Percentiles rank a stretch among this genome's conserved stretches.
These are phyloP conservation scores for Platycercus adscitus DNA, from an alignment of 2,113 vertebrate genomes.

Conservation along the genomic window DNA sequence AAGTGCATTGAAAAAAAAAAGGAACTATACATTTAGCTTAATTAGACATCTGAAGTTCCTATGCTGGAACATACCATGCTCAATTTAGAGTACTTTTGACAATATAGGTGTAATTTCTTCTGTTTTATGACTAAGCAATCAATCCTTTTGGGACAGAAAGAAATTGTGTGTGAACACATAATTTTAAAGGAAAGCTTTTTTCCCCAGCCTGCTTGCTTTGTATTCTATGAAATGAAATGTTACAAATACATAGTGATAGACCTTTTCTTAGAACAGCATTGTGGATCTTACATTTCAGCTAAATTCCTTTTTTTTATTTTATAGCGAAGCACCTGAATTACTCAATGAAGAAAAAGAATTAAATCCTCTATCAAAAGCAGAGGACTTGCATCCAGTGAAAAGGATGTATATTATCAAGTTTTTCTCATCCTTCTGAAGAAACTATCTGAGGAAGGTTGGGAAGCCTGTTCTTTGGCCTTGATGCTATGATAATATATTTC, in stretches of 20 bases:
- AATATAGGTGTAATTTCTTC: neutral
- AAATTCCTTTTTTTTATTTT: neutral
- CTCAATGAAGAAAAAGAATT: neutral
- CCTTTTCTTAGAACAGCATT: neutral
- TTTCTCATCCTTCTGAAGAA: neutral
- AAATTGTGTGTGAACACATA: neutral
- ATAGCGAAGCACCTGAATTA: neutral
- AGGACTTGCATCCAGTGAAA: neutral
- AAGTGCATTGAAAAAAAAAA: neutral
- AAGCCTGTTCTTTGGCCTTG: neutral
- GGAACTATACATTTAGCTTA: neutral
- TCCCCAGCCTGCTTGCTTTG: neutral
- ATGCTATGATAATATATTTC: neutral
- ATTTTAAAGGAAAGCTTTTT: neutral
- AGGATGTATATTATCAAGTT: neutral
- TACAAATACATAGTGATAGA: neutral
- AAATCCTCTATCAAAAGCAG: neutral
- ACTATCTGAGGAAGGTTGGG: neutral
- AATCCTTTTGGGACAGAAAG: neutral
- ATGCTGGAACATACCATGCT: neutral
- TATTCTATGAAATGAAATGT: neutral
- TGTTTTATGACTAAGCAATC: neutral
- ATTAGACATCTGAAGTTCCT: neutral
- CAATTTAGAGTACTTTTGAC: neutral
- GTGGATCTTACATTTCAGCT: neutral